A percentile compares a stretch with the other conserved stretches of the same genome.
Conservation (phyloP, 2,888 invertebrate species). For the Nasonovia ribisnigri region DNA sequence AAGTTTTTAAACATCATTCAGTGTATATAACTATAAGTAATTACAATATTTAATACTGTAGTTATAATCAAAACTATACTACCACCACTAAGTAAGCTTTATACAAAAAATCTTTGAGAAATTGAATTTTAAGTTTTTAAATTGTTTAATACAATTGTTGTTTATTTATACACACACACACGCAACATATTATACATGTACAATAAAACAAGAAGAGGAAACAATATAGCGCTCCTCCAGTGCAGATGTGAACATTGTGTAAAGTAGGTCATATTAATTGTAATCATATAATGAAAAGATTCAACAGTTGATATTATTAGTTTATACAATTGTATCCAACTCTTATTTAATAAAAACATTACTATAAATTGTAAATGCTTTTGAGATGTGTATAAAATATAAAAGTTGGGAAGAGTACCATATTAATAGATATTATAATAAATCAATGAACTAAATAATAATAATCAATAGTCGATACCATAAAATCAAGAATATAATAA, state of each 20-base stretch:
- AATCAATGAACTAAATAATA: neutral
- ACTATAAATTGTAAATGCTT: too few species aligned
- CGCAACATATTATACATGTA: neutral
- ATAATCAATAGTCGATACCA: neutral
- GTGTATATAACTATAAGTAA: neutral
- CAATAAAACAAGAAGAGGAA: neutral
- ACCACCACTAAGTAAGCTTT: neutral
- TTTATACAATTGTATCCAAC: neutral
- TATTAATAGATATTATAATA: neutral
- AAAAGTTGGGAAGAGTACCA: neutral
- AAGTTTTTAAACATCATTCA: neutral
- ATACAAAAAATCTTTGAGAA: neutral
- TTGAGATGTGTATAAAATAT: neutral
- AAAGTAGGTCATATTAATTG: neutral
- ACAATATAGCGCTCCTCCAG: neutral
- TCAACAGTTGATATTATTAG: neutral
- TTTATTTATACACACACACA: neutral
- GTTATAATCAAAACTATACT: neutral
- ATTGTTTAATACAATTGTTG: neutral
- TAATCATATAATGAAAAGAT: neutral
- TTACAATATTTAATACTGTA: neutral
- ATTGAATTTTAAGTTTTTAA: neutral
- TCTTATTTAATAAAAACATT: neutral
- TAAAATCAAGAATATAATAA: neutral
- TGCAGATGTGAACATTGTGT: neutral